Percentiles rank a stretch among this genome's conserved stretches.
phyloP scores from a whole-genome alignment of 1,140 invertebrate species.

The Apolygus lucorum region DNA sequence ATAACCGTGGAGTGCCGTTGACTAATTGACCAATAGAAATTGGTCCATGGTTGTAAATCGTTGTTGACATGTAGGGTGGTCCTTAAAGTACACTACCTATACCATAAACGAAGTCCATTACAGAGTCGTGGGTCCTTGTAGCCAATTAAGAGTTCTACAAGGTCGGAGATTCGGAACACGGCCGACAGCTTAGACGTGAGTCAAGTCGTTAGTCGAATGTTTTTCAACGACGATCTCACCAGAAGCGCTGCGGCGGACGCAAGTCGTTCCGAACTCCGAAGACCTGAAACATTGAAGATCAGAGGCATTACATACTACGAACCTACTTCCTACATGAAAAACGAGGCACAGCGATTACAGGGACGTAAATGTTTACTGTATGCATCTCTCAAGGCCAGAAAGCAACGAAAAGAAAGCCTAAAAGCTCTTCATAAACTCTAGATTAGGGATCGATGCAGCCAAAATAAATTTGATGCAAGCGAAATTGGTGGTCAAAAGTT shows the following conservation, averaged over 20 bases:
- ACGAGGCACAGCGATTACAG: not conserved
- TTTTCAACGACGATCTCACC: not conserved
- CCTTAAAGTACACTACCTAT: no score
- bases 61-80: no score
- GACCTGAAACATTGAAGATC: no score
- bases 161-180: not conserved
- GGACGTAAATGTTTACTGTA: not conserved
- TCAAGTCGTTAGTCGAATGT: not conserved
- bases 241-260: conserved; percentile 4
- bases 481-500: no score
- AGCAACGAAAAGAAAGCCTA: not conserved
- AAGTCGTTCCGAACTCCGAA: conserved; percentile 6
- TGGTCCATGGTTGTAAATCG: no score
- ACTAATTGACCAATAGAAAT: no score
- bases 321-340: not conserved
- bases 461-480: no score
- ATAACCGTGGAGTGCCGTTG: no score
- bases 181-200: not conserved
- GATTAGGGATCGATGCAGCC: no score
- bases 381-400: not conserved
- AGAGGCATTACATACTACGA: not conserved
- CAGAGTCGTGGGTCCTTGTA: no score
- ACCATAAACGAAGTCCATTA: no score
- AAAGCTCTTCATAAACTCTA: not conserved
- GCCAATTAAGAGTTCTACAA: no score